These are phyloP conservation scores for Melanophora roralis DNA, from an alignment of 2,888 invertebrate species.

Conservation along the genomic window DNA sequence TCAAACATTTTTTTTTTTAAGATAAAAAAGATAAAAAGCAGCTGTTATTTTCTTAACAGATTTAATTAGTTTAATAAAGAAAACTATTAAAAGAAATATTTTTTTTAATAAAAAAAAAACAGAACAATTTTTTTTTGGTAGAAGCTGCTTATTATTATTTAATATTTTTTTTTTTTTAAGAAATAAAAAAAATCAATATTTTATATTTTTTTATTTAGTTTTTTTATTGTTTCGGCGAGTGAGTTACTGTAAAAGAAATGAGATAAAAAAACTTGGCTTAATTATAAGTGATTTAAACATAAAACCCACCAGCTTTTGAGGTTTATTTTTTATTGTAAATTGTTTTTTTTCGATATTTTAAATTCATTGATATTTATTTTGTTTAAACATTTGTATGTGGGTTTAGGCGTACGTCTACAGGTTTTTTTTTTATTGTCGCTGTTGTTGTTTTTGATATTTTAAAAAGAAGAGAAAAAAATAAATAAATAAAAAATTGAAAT, in stretches of 20 bases:
- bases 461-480: slow-evolving; percentile 18
- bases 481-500: slow-evolving; percentile 30
- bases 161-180: slow-evolving; percentile 2
- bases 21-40: slow-evolving; percentile 17
- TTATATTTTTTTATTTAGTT: slow-evolving; percentile 11
- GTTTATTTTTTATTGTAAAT: slow-evolving; percentile 14
- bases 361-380: slow-evolving; percentile 53
- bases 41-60: slow-evolving; percentile 24
- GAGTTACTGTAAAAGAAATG: background rate
- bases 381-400: slow-evolving; percentile 43
- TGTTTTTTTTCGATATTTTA: slow-evolving; percentile 16
- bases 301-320: slow-evolving; percentile 53
- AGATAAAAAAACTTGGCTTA: slow-evolving; percentile 44
- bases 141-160: slow-evolving; percentile 13
- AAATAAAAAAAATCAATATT: slow-evolving; percentile 10
- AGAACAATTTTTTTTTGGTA: background rate
- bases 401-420: slow-evolving; percentile 60
- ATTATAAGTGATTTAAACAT: slow-evolving; percentile 62
- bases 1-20: slow-evolving; percentile 4
- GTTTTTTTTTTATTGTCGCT: slow-evolving; percentile 43
- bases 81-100: background rate
- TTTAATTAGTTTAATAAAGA: slow-evolving; percentile 40
- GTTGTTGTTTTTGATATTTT: background rate
- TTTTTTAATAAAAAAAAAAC: background rate
- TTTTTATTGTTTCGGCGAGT: background rate